These are phyloP conservation scores for Rhimphoctona megacephalus DNA, from an alignment of 2,888 invertebrate species.

Conservation along the genomic window DNA sequence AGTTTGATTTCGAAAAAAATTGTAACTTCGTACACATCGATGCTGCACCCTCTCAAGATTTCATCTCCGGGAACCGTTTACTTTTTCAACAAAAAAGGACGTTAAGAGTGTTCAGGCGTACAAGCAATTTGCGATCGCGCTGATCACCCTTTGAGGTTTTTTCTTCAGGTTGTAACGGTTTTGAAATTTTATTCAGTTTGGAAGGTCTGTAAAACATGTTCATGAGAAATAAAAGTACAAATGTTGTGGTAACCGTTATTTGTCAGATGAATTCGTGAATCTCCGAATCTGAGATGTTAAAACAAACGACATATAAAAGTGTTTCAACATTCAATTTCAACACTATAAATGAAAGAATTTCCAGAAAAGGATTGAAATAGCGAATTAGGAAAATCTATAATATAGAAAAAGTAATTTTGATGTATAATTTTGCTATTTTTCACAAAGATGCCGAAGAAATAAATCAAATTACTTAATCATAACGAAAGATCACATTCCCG, in stretches of 20 bases:
- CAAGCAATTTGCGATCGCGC: slow-evolving; percentile 6
- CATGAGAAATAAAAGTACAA: not conserved
- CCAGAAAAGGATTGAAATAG: not conserved
- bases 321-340: not conserved
- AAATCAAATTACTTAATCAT: not conserved
- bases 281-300: not conserved
- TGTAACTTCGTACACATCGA: not conserved
- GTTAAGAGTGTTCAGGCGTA: not conserved
- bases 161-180: not conserved
- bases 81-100: not conserved
- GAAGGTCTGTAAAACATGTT: no score
- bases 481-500: slow-evolving; percentile 3
- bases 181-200: not conserved
- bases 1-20: not conserved
- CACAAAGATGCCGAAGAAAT: not conserved
- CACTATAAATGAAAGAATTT: not conserved
- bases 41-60: slow-evolving; percentile 30
- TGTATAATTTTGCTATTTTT: not conserved
- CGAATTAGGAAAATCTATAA: not conserved
- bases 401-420: not conserved
- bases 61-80: slow-evolving; percentile 13
- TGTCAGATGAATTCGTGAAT: not conserved
- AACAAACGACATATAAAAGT: not conserved
- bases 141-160: slow-evolving; percentile 8
- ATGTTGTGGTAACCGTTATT: not conserved